These are phyloP conservation scores for Phthorimaea operculella DNA, from an alignment of 1,140 invertebrate species.

Conservation along the genomic window DNA sequence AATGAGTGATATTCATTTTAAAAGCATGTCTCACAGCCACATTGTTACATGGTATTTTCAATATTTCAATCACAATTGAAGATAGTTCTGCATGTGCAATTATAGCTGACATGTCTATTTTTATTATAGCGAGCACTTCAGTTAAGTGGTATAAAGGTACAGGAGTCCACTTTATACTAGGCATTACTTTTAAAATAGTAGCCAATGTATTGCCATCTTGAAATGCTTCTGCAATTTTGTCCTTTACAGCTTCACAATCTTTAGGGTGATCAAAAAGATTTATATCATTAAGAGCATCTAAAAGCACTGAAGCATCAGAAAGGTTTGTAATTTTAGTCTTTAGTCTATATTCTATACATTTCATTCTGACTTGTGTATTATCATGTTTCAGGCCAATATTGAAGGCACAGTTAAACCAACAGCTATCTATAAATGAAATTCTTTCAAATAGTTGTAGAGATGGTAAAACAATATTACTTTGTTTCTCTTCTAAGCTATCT, in stretches of 20 bases:
- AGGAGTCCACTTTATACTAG: conserved; percentile 46
- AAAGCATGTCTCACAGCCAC: conserved; percentile 42
- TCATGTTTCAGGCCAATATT: conserved; percentile 52
- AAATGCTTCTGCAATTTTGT: conserved; percentile 21
- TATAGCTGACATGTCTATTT: conserved; percentile 11
- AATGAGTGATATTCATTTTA: conserved; percentile 27
- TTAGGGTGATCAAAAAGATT: conserved; percentile 35
- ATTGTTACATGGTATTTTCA: conserved; percentile 48
- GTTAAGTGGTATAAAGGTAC: conserved; percentile 45
- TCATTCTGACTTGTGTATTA: conserved; percentile 40
- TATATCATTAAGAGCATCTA: conserved; percentile 48
- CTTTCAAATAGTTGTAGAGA: conserved; percentile 44
- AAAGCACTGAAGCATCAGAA: conserved; percentile 29
- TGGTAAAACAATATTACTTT: conserved; percentile 55
- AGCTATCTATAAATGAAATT: conserved; percentile 26
- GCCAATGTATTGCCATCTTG: conserved; percentile 23
- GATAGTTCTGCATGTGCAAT: conserved; percentile 14
- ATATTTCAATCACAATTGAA: conserved; percentile 28
- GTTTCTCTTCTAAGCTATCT: conserved; percentile 56
- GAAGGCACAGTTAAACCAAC: conserved; percentile 48
- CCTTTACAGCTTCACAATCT: conserved; percentile 28
- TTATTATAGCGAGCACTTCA: conserved; percentile 23
- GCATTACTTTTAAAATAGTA: conserved; percentile 31
- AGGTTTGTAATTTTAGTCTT: conserved; percentile 23
- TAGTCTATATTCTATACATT: conserved; percentile 41